Evolutionary conservation across 2,888 invertebrate genomes (phyloP), one percentile per base, ranked within the genome.

Genomic region (Exephanes ischioxanthus): DNA sequence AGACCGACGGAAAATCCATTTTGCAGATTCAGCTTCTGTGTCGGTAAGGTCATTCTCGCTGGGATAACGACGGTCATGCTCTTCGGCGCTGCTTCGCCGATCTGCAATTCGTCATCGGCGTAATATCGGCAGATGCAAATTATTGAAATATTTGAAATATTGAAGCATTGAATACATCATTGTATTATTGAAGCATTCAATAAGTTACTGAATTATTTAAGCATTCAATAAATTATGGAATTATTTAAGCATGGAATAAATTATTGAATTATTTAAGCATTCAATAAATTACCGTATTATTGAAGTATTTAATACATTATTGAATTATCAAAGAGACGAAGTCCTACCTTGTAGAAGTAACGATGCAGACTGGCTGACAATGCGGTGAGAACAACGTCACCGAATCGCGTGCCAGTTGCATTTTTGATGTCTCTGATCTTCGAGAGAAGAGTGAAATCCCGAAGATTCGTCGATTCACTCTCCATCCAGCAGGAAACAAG

Each of bases 1-100:
- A 95, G 92, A 2, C 94, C 95, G 11, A 95, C 94, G 7, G 95
- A 95, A 88, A 95, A 95, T 85, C 94, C 93, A 87, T 95, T 95
- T 78, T 94, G 92, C 55, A 95, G 86, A 48, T 89, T 90, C 45
- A 92, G 86, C 33, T 90, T 86, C 53, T 89, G 85, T 53, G 84
- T 84, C 19, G 88, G 83, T 22, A 85, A 70, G 7, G 90, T 87
- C 87, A 94, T 90, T 78, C 92, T 90, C 14, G 88, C 88, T 26
- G 94, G 94, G 30, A 94, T 71, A 0, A 94, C 90, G 3, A 92
- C 91, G 22, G 92, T 93, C 53, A 94, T 79, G 6, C 53, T 87
- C 61, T 87, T 86, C 3, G 93, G 91, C 2, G 88, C 85, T 6
- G 81, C 41, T 76, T 89, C 89, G 33, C 88, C 85, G 30, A 89